Percentiles rank a stretch among this genome's conserved stretches.
Conservation (phyloP, 2,888 invertebrate species). For the Kryphioiulus occultus region DNA sequence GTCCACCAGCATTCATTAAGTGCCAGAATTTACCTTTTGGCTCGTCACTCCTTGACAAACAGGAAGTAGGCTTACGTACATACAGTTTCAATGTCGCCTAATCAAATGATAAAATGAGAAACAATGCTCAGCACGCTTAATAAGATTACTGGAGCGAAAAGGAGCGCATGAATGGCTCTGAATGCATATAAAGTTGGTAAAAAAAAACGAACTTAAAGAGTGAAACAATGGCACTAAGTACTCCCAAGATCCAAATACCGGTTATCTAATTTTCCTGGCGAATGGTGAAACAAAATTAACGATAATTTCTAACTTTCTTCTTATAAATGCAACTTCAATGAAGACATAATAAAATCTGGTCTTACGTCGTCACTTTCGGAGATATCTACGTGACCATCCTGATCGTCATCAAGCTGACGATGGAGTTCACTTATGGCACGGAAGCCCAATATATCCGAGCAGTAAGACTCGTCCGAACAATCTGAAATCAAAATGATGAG, state of each 20-base stretch:
- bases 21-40: neutral
- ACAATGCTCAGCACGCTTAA: neutral
- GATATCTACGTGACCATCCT: conserved; percentile 95
- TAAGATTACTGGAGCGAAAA: neutral
- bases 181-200: neutral
- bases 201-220: neutral
- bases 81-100: neutral
- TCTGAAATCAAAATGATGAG: neutral
- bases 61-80: neutral
- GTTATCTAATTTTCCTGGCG: no score
- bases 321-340: neutral
- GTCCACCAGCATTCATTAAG: neutral
- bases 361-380: conserved; percentile 95
- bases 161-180: neutral
- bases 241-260: no score
- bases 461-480: conserved; percentile 5
- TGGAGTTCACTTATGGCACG: conserved; percentile 94
- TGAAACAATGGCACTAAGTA: no score
- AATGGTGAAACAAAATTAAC: no score
- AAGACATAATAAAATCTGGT: conserved; percentile 54
- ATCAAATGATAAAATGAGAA: neutral
- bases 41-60: neutral
- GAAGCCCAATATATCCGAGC: conserved; percentile 71
- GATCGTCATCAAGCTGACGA: conserved; percentile 95
- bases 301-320: no score